Evolutionary conservation across 2,888 invertebrate genomes (phyloP), one percentile per base, ranked within the genome.

Genomic region (Lochmaea crataegi): DNA sequence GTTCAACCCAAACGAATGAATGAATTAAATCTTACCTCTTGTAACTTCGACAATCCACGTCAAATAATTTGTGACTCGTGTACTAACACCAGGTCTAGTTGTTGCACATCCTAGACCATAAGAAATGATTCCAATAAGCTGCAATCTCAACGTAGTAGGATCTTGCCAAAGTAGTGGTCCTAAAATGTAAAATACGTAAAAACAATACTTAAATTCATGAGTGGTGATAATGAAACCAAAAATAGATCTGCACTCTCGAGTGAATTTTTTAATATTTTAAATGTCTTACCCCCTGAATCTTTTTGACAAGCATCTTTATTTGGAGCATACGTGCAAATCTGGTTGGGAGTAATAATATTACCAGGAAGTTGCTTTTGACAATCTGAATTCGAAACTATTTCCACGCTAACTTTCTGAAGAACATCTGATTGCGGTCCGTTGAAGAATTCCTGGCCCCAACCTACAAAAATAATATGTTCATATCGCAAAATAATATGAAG

Each of bases 401-500:
- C 83, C 2, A 93, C 80, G n/a, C 87, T 83, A 0, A 88, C 90
- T 82, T 91, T 88, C 77, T 85, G 87, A 0, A 92, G 87, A 0
- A 83, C 84, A 0, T 87, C 80, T 0, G 92, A 89, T 14, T 78
- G 82, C 0, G 87, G 86, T 0, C 90, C 92, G 0, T 89, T 90
- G 65, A 86, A 85, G 18, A 84, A 88, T 0, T 81, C 65, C 0
- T 89, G 88, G 14, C 92, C 92, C 92, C 92, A 92, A 65, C 93
- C 93, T 92, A 65, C 16, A 64, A 76, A 51, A 53, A 63, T 5
- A 68, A 11, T 58, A 38, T 38, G 11, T 32, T 12, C 2, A n/a
- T 11, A 65, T 42, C 26, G 26, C 26, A 26, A 26, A 26, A 26
- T 26, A 26, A 26, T 26, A 26, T 26, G 3, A 26, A 26, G n/a